A percentile compares a stretch with the other conserved stretches of the same genome.
phyloP scores from a whole-genome alignment of 2,888 invertebrate species.

The Cataglyphis albicans region DNA sequence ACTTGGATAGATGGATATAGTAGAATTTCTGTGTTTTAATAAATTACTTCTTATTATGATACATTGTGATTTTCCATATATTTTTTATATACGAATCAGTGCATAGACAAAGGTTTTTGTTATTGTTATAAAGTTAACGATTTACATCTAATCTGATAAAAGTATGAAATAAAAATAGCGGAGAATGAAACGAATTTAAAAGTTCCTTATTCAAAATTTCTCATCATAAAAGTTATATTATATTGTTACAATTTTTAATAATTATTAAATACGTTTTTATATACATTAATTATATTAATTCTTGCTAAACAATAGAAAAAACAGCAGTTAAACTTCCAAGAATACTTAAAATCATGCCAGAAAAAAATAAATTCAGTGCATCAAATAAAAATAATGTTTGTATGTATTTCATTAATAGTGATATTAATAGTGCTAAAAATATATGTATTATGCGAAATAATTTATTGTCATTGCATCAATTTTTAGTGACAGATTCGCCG shows the following conservation, averaged over 20 bases:
- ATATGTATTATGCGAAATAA: not conserved
- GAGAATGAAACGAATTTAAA: not conserved
- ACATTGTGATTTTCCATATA: constrained; percentile 9
- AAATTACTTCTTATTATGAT: constrained; percentile 8
- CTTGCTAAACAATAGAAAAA: not conserved
- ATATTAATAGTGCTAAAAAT: not conserved
- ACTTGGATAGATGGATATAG: constrained; percentile 33
- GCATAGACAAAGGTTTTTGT: not conserved
- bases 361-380: constrained; percentile 73
- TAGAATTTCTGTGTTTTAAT: constrained; percentile 4
- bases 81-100: constrained; percentile 8
- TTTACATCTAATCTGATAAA: not conserved
- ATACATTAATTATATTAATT: not conserved
- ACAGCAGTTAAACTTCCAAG: constrained; percentile 4
- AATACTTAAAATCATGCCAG: constrained; percentile 76
- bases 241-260: not conserved
- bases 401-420: constrained; percentile 23
- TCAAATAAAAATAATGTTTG: constrained; percentile 66
- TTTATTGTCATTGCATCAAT: not conserved
- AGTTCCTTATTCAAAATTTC: not conserved
- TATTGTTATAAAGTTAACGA: not conserved
- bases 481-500: not conserved
- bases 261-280: not conserved
- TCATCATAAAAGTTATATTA: not conserved
- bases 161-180: not conserved